Conservation (phyloP, 2,113 vertebrate genomes). For the Anguilla rostrata region DNA sequence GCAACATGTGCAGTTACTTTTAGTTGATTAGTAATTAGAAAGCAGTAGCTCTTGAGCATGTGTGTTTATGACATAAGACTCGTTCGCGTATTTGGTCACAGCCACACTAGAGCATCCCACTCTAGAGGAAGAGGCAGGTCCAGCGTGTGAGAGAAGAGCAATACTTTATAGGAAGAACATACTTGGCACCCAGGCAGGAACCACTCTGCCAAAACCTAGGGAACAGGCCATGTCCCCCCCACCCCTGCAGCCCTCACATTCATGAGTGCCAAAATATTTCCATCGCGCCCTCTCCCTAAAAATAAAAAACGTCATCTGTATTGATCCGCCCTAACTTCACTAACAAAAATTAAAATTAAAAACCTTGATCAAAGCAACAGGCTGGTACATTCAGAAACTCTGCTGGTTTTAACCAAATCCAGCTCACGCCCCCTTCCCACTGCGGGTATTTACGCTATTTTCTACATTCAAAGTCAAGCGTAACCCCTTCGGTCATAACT, state of each 20-base stretch:
- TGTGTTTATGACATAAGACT: no score
- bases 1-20: no score
- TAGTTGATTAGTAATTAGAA: no score
- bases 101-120: no score
- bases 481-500: neutral
- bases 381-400: neutral
- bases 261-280: neutral
- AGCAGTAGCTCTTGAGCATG: no score
- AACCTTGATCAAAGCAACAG: neutral
- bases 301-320: neutral
- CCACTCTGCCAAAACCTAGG: neutral
- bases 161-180: no score
- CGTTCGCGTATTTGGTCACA: no score
- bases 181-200: neutral
- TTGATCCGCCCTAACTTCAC: neutral
- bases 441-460: neutral
- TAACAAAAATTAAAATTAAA: neutral
- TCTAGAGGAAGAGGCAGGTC: neutral
- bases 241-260: neutral
- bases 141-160: neutral
- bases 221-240: neutral
- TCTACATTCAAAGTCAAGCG: slow-evolving; percentile 8
- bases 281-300: neutral
- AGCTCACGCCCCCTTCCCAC: neutral
- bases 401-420: neutral